Evolutionary conservation across 2,888 invertebrate genomes (phyloP).

Genomic region (Cylindroiulus punctatus): DNA sequence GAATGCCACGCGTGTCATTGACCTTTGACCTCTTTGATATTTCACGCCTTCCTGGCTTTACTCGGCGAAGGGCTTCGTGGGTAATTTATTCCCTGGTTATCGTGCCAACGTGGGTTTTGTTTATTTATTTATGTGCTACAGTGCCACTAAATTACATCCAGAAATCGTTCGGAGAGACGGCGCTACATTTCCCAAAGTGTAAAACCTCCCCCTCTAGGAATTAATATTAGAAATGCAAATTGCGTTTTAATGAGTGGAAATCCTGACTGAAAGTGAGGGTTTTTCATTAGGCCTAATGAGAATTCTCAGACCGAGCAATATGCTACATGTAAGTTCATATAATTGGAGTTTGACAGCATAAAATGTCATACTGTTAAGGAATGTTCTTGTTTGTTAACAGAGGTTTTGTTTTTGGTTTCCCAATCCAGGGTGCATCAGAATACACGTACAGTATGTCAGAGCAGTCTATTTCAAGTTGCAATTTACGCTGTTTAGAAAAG

Average conservation of each 20-base stretch:
- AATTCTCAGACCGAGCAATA: neutral
- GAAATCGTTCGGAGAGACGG: conserved; percentile 9
- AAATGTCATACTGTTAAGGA: neutral
- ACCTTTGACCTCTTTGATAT: conserved; percentile 6
- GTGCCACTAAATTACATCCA: conserved; percentile 16
- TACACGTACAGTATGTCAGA: no score
- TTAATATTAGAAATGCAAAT: conserved; percentile 29
- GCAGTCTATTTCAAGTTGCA: no score
- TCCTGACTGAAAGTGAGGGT: neutral
- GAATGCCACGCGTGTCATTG: neutral
- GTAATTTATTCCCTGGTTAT: conserved; percentile 13
- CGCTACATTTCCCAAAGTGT: neutral
- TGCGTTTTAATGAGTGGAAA: conserved; percentile 23
- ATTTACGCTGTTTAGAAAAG: no score
- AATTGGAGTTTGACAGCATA: neutral
- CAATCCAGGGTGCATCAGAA: neutral
- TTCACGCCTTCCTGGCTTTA: conserved; percentile 12
- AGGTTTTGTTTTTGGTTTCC: no score
- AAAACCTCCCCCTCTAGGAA: conserved; percentile 12
- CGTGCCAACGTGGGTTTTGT: conserved; percentile 28
- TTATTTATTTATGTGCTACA: conserved; percentile 20
- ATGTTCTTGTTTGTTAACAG: neutral
- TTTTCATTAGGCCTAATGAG: conserved; percentile 38
- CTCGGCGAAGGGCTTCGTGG: neutral
- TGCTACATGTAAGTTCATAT: neutral